These are phyloP conservation scores for Andricus curvator DNA, from an alignment of 2,888 invertebrate genomes.

Conservation along the genomic window DNA sequence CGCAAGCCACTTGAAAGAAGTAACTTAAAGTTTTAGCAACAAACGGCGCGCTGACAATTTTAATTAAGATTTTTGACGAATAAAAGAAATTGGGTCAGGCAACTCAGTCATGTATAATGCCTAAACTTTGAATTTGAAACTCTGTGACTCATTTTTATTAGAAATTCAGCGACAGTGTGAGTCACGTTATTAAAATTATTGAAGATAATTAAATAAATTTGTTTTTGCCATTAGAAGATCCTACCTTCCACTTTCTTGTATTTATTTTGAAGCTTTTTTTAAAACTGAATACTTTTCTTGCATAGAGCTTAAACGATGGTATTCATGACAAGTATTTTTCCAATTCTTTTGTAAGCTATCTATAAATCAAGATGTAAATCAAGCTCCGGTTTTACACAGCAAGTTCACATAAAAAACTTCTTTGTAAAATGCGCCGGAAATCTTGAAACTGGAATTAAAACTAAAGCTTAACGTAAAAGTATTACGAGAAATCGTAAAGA, in stretches of 20 bases:
- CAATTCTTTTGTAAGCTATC: background rate
- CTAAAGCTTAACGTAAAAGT: background rate
- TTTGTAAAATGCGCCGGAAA: background rate
- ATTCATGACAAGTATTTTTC: background rate
- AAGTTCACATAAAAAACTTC: background rate
- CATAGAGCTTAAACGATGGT: too few species aligned
- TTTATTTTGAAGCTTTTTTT: too few species aligned
- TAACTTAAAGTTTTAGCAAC: constrained; percentile 27
- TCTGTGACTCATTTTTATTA: background rate
- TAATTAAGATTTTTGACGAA: constrained; percentile 21
- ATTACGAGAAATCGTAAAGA: constrained; percentile 15
- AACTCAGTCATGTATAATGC: background rate
- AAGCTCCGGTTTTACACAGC: background rate
- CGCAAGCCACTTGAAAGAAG: constrained; percentile 20
- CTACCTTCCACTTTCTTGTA: background rate
- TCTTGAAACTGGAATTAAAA: background rate
- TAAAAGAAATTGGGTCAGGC: background rate
- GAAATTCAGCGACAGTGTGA: background rate
- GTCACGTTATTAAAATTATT: background rate
- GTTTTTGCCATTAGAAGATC: background rate
- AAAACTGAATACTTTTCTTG: too few species aligned
- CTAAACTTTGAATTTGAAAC: background rate
- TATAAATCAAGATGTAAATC: background rate
- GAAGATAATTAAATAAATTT: background rate
- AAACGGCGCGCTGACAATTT: constrained; percentile 17